These are phyloP conservation scores for Istiophorus platypterus DNA, from an alignment of 2,113 vertebrate genomes.

Conservation along the genomic window DNA sequence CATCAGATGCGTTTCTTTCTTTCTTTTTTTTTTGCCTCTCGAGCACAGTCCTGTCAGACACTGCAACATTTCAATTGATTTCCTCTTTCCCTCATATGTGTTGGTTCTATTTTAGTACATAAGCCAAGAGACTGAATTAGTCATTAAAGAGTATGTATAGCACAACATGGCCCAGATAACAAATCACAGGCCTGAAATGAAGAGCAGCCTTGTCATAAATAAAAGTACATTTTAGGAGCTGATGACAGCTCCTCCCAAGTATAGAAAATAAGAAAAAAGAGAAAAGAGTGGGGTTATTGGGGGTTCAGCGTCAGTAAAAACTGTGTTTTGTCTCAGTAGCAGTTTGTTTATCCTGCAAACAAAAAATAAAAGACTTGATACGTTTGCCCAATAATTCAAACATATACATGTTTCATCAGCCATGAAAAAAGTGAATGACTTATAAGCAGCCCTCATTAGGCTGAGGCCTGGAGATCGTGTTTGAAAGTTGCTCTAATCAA, in stretches of 20 bases:
- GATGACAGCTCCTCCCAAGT: constrained; percentile 62
- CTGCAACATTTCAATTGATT: constrained; percentile 83
- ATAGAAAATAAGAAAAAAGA: background rate
- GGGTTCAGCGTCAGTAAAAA: constrained; percentile 65
- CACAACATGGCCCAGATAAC: constrained; percentile 82
- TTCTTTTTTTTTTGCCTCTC: constrained; percentile 55
- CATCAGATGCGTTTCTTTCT: constrained; percentile 77
- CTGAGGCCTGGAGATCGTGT: background rate
- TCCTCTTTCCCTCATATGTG: constrained; percentile 59
- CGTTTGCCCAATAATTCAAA: constrained; percentile 36
- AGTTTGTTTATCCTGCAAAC: constrained; percentile 57
- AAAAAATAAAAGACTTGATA: constrained; percentile 11
- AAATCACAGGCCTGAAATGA: constrained; percentile 74
- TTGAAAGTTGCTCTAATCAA: constrained; percentile 54
- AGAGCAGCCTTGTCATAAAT: constrained; percentile 78
- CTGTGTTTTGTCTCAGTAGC: constrained; percentile 44
- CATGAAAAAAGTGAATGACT: constrained; percentile 49
- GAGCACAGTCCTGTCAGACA: constrained; percentile 80
- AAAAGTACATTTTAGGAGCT: constrained; percentile 68
- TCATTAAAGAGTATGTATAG: constrained; percentile 80
- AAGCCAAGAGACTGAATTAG: constrained; percentile 79
- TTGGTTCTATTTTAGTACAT: constrained; percentile 77
- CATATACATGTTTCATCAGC: constrained; percentile 37
- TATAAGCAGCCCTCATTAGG: constrained; percentile 48
- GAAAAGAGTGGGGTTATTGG: constrained; percentile 65